These are phyloP conservation scores for Gymnobelideus leadbeateri DNA, from an alignment of 2,113 vertebrate species.

Conservation along the genomic window DNA sequence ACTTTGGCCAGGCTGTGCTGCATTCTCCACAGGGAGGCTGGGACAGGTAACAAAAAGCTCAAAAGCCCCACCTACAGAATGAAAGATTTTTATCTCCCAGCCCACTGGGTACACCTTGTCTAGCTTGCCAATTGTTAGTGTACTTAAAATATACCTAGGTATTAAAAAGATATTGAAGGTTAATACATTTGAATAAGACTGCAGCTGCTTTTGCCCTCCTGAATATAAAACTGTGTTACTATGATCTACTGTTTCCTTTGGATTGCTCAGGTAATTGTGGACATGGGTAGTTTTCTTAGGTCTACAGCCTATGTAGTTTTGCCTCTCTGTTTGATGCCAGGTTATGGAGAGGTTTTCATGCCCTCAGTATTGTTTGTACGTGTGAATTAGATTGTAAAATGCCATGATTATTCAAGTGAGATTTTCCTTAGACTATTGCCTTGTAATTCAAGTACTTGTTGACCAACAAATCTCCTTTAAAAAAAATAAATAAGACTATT, in stretches of 20 bases:
- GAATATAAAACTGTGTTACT: not conserved
- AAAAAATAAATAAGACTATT: not conserved
- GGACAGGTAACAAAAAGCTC: not conserved
- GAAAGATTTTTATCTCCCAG: not conserved
- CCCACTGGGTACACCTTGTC: not conserved
- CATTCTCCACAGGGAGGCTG: not conserved
- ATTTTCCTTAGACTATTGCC: not conserved
- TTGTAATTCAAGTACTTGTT: not conserved
- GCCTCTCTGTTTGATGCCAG: not conserved
- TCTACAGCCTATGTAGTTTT: not conserved
- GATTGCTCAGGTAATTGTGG: not conserved
- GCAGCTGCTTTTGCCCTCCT: not conserved
- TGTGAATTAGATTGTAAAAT: not conserved
- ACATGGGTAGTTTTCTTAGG: not conserved
- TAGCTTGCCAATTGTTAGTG: not conserved
- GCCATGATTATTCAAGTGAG: not conserved
- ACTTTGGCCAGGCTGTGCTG: too few relatives aligned
- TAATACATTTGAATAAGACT: not conserved
- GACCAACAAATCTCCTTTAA: not conserved
- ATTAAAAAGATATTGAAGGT: not conserved
- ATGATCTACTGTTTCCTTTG: not conserved
- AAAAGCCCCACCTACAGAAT: not conserved
- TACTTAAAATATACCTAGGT: not conserved
- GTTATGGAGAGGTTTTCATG: not conserved
- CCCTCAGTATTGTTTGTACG: not conserved